Base-by-base conservation (phyloP, 2,888 invertebrate species). In the Sisyra nigra region DNA sequence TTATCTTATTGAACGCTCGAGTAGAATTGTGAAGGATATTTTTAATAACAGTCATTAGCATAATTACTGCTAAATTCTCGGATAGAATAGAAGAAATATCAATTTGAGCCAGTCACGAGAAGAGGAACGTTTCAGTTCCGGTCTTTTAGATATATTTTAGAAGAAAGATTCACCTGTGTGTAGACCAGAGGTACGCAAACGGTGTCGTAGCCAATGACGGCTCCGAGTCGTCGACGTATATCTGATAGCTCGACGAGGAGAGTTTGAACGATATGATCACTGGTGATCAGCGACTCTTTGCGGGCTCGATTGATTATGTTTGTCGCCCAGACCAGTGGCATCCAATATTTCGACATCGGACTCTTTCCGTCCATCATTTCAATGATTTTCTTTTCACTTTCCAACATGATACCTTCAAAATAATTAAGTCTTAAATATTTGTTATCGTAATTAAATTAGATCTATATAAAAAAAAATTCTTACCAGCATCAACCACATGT, bases 251-350 rank as follows among this genome's bases (percentile, higher is more conserved):
- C 91, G 48, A 84, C 80, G 44, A 92, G 68, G 48, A 93, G 71
- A 2, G 91, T 91, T 63, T 92, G 88, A 8, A 93, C 87, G 48
- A 93, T 87, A 54, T 91, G 92, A 62, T 93, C 93, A 52, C 84
- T 87, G 39, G 77, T 73, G 50, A 89, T 89, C 44, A 87, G 66
- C 1, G 80, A 78, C 54, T 91, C 89, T 55, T 84, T 84, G 46
- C 88, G 67, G 3, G 89, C 88, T 45, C 88, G 69, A 62, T 88
- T 87, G 50, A 91, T 86, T 48, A 91, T 85, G 59, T 88, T 88
- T 4, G 88, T 87, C 34, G 89, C 89, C 91, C 91, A 91, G 11
- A 88, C 87, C 41, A 89, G 65, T 0, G 91, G 91, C 83, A 91
- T 85, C 89, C 89, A 91, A 59, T 89, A 91, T 66, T 81, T 81